Evolutionary conservation across 2,888 invertebrate species (phyloP).

Genomic region (Dastarcus helophoroides): DNA sequence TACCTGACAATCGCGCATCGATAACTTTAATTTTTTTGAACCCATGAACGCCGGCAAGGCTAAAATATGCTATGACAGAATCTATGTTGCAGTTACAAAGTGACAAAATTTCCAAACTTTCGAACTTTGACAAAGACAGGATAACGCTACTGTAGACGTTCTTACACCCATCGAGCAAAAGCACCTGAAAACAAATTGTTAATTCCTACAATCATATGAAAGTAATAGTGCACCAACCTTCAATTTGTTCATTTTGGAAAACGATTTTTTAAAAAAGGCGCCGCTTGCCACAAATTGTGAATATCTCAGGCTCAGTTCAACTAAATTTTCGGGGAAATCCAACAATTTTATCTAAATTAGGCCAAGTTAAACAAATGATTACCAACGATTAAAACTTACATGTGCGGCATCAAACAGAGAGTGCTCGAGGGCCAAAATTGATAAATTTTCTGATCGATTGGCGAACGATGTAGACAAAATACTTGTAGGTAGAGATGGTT

Average conservation of each 20-base stretch:
- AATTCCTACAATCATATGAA: not conserved
- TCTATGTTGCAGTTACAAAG: constrained; percentile 55
- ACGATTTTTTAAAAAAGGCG: constrained; percentile 24
- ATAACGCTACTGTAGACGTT: constrained; percentile 67
- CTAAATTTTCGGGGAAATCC: constrained; percentile 52
- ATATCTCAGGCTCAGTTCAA: constrained; percentile 47
- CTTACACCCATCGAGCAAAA: constrained; percentile 58
- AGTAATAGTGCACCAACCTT: constrained; percentile 16
- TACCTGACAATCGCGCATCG: constrained; percentile 33
- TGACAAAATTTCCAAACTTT: constrained; percentile 47
- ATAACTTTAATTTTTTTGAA: constrained; percentile 43
- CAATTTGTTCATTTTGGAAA: constrained; percentile 19
- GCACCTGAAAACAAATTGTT: constrained; percentile 39
- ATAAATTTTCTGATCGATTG: constrained; percentile 22
- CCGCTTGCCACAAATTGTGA: constrained; percentile 22
- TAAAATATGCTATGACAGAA: constrained; percentile 59
- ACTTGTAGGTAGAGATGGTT: no score
- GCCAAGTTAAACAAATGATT: not conserved
- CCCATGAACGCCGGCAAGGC: constrained; percentile 62
- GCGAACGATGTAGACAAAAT: no score
- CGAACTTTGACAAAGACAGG: constrained; percentile 60
- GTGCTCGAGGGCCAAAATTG: constrained; percentile 29
- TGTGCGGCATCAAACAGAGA: constrained; percentile 1
- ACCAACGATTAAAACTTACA: not conserved
- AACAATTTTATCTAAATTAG: constrained; percentile 47